Evolutionary conservation across 2,888 invertebrate genomes (phyloP).

Genomic region (Lasioglossum villosulum): DNA sequence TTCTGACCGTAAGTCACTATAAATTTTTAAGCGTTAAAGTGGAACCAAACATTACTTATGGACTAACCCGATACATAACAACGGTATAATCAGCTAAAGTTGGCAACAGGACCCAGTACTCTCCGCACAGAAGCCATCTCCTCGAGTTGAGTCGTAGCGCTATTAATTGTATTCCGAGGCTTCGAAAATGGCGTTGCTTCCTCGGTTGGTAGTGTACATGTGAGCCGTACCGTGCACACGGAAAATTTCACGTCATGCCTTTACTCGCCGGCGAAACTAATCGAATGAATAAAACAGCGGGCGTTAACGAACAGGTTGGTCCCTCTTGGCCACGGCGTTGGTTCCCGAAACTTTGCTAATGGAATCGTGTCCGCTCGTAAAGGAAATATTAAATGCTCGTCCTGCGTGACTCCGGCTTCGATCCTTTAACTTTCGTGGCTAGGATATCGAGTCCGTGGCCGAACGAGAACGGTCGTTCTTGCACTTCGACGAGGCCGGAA

Average conservation of each 20-base stretch:
- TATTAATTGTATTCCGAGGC: slow-evolving; percentile 63
- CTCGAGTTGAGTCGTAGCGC: slow-evolving; percentile 37
- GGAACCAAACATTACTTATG: background rate
- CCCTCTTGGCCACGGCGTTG: slow-evolving; percentile 67
- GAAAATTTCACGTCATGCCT: slow-evolving; percentile 51
- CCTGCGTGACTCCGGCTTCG: slow-evolving; percentile 40
- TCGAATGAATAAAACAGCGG: slow-evolving; percentile 82
- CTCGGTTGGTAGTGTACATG: slow-evolving; percentile 12
- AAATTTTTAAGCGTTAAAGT: background rate
- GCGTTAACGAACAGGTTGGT: slow-evolving; percentile 78
- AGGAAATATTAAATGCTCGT: slow-evolving; percentile 80
- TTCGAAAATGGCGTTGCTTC: slow-evolving; percentile 49
- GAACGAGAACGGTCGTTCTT: slow-evolving; percentile 13
- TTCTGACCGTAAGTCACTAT: background rate
- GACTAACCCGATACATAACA: background rate
- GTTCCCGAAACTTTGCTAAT: slow-evolving; percentile 78
- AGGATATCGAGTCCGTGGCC: background rate
- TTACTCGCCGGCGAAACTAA: slow-evolving; percentile 71
- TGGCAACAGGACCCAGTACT: background rate
- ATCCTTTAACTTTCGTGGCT: slow-evolving; percentile 36
- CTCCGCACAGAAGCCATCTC: background rate
- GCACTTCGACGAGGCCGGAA: background rate
- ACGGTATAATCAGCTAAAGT: background rate
- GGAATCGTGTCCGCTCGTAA: slow-evolving; percentile 78
- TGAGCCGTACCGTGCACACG: slow-evolving; percentile 17